A percentile compares a stretch with the other conserved stretches of the same genome.
Evolutionary conservation across 2,797 vertebrate genomes (phyloP).

Genomic region (Serranus cabrilla): DNA sequence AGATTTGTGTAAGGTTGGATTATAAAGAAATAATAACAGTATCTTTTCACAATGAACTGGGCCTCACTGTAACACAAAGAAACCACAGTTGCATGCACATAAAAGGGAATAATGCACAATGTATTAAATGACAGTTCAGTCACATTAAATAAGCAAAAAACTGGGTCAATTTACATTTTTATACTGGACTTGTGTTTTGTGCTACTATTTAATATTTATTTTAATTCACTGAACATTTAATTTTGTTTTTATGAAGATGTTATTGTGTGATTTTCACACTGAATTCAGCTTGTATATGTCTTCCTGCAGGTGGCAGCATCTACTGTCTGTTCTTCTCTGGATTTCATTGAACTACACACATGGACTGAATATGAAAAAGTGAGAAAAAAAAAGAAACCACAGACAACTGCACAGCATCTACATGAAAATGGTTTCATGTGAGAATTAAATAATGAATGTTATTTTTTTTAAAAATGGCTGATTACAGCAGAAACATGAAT

Average conservation of each 20-base stretch:
- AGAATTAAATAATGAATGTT: not conserved
- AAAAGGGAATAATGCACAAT: not conserved
- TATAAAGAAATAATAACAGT: not conserved
- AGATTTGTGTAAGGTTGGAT: not conserved
- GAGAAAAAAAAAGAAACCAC: not conserved
- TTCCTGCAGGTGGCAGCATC: conserved; percentile 76
- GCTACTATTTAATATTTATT: not conserved
- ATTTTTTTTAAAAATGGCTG: conserved; percentile 10
- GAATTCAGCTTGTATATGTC: not conserved
- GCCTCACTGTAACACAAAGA: not conserved
- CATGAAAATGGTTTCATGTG: not conserved
- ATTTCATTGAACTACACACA: not conserved
- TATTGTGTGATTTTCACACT: not conserved
- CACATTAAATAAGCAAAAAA: not conserved
- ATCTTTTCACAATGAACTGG: not conserved
- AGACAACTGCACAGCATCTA: not conserved
- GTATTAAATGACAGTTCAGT: not conserved
- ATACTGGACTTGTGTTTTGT: not conserved
- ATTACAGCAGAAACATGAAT: conserved; percentile 4
- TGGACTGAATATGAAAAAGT: not conserved
- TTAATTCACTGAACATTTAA: not conserved
- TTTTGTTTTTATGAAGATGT: not conserved
- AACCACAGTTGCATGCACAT: not conserved
- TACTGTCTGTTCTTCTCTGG: conserved; percentile 25
- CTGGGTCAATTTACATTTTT: not conserved